phyloP scores from a whole-genome alignment of 2,888 invertebrate genomes.

The Steinernema carpocapsae region DNA sequence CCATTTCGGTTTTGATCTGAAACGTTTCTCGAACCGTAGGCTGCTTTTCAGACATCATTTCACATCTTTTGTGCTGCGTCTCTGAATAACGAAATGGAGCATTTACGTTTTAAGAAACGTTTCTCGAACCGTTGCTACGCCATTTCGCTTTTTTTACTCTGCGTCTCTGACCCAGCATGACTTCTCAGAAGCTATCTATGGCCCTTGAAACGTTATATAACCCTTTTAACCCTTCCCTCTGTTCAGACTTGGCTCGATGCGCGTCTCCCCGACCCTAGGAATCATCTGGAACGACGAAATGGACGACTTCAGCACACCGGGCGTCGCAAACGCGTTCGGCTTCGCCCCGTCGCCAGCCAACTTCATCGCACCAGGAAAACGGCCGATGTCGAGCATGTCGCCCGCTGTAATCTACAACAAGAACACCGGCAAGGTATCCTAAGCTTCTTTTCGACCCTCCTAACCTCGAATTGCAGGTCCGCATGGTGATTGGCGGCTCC shows the following conservation, averaged over 20 bases:
- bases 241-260: constrained; percentile 60
- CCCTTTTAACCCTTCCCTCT: too few relatives aligned
- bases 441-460: background rate
- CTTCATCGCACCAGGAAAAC: constrained; percentile 80
- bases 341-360: constrained; percentile 79
- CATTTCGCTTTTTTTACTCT: too few relatives aligned
- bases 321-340: constrained; percentile 46
- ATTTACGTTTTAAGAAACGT: too few relatives aligned
- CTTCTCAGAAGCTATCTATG: too few relatives aligned
- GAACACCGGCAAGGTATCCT: constrained; percentile 72
- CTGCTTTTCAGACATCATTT: too few relatives aligned
- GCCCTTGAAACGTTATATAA: too few relatives aligned
- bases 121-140: too few relatives aligned
- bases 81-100: too few relatives aligned
- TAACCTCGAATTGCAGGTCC: constrained; percentile 70
- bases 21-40: too few relatives aligned
- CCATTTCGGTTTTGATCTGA: too few relatives aligned
- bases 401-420: constrained; percentile 80
- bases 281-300: constrained; percentile 67
- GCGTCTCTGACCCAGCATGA: too few relatives aligned
- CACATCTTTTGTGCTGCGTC: too few relatives aligned
- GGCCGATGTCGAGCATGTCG: constrained; percentile 87
- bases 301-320: constrained; percentile 74
- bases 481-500: constrained; percentile 81
- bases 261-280: constrained; percentile 63